Evolutionary conservation across 2,888 invertebrate species (phyloP), one percentile per base, ranked within the genome.

Genomic region (Linyphia triangularis): DNA sequence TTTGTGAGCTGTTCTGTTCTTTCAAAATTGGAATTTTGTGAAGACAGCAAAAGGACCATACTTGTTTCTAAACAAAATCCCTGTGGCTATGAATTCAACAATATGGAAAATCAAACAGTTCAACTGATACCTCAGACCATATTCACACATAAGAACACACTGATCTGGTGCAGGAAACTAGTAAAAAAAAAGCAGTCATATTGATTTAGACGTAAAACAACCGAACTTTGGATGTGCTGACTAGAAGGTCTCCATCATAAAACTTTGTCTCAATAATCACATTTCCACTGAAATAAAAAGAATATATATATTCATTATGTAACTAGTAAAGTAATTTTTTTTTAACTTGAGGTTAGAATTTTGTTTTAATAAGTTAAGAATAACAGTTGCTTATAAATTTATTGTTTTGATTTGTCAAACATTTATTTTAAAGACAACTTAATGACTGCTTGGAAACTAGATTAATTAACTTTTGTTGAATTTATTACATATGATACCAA

Each of bases 221-320:
- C 89, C 99, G 95, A 88, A 99, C 98, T 93, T 95, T 96, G 22
- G 99, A 99, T 70, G 97, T 98, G 89, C 97, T 97, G 91, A 99
- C 97, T 91, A 98, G 95, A 73, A 98, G 94, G 92, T 98, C 97
- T 91, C 97, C 98, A 93, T 99, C 99, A 93, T 95, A 99, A 93
- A 99, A 99, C 93, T 97, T 97, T 0, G 98, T 99, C 94, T 99
- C 98, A 91, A 99, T 98, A 30, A 98, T 96, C 77, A 98, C 96
- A 92, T 99, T 98, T 10, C 99, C 98, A 93, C 97, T 98, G 94
- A 89, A 95, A 95, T 91, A 90, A 90, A 91, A 89, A n/a, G n/a
- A n/a, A n/a, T n/a, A n/a, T n/a, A n/a, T n/a, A n/a, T n/a, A n/a
- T n/a, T n/a, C n/a, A n/a, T n/a, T n/a, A n/a, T 0, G 40, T 10